Evolutionary conservation across 2,888 invertebrate genomes (phyloP), one percentile per base, ranked within the genome.

Genomic region (Schrankia costaestrigalis): DNA sequence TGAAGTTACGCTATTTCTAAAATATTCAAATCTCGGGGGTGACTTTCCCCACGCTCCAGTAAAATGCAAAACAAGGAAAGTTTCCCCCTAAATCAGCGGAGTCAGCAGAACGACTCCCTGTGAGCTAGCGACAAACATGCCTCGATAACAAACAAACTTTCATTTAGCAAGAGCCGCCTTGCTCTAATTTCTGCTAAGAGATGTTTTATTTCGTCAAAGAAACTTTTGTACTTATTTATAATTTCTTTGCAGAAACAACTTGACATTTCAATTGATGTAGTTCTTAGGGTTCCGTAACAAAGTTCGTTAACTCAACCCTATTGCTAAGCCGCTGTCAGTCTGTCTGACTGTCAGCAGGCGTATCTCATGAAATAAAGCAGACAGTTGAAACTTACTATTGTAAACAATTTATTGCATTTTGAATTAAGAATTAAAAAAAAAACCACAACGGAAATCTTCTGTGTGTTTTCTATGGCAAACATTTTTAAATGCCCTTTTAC

Each of bases 21-120:
- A 82, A 83, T 81, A 84, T 85, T 83, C 75, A 81, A 78, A 78
- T 79, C 80, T 77, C 78, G 46, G 60, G 80, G 79, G 81, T 64
- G 78, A 77, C 75, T 76, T 77, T 77, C 77, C 75, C 71, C 65
- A 65, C 57, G 65, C 71, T 65, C 59, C 74, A 66, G 71, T 78
- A 73, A 77, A 83, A 84, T 85, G 76, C 78, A 77, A 85, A 85
- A 84, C 80, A 83, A 78, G 78, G 61, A 75, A 84, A 84, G 69
- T 84, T 85, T 75, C 63, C 46, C 76, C 74, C 71, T 78, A 84
- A 85, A 85, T 83, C 80, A 82, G 74, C 66, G 50, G 61, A 68
- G 66, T 68, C 68, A 66, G 66, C 68, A 60, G 55, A 57, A 64
- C 61, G 55, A 55, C 60, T 61, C 63, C 62, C 55, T 46, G 52